phyloP scores from a whole-genome alignment of 92 coral and sea anemone species.

The Actinostola sp. region DNA sequence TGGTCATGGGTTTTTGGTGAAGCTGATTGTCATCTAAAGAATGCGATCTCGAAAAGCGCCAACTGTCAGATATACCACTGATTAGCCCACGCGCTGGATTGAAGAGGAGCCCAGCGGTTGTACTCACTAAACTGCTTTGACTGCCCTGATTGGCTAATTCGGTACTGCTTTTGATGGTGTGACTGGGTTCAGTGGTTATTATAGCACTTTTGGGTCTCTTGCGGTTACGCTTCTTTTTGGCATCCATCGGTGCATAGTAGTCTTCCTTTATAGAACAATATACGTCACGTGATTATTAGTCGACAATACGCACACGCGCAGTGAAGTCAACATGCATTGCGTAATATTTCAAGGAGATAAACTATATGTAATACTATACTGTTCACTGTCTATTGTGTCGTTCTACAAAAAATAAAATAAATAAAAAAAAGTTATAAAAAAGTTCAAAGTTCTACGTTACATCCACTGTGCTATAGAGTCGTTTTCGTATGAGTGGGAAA shows the following conservation, averaged over 20 bases:
- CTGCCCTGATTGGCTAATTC: constrained; percentile 26
- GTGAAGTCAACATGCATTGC: too few species aligned
- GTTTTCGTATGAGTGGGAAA: too few species aligned
- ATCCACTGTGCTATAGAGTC: too few species aligned
- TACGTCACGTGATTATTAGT: background rate
- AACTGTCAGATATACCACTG: constrained; percentile 59
- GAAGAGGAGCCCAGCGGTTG: constrained; percentile 93
- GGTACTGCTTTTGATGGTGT: constrained; percentile 20
- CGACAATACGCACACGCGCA: too few species aligned
- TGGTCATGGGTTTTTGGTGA: background rate
- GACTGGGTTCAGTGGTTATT: constrained; percentile 17
- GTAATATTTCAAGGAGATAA: background rate
- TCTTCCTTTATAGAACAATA: constrained; percentile 11
- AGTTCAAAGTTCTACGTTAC: too few species aligned
- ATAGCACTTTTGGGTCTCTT: constrained; percentile 52
- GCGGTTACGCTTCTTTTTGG: constrained; percentile 39
- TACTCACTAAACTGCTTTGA: constrained; percentile 70
- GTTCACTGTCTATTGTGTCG: too few species aligned
- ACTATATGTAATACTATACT: background rate
- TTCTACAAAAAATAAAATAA: too few species aligned
- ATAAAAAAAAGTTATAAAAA: too few species aligned
- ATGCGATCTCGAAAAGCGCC: constrained; percentile 30
- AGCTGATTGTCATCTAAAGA: constrained; percentile 44
- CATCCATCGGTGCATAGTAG: background rate
- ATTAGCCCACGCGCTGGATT: constrained; percentile 74